These are phyloP conservation scores for Choloepus hoffmanni DNA, from an alignment of 2,113 vertebrate genomes.

Conservation along the genomic window DNA sequence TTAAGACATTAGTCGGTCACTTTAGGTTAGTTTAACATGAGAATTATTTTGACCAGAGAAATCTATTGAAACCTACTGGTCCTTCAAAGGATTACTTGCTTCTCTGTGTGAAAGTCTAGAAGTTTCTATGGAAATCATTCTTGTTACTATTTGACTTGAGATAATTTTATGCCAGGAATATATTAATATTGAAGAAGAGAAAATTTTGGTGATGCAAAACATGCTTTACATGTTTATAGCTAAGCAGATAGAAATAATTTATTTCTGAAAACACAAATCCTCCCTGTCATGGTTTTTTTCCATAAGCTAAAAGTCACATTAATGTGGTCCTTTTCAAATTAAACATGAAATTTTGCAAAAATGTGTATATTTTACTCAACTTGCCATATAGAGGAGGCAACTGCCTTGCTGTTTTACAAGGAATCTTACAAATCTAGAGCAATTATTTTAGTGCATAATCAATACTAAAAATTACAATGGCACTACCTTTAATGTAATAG, in stretches of 20 bases:
- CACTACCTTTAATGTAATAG: slow-evolving; percentile 56
- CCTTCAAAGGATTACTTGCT: background rate
- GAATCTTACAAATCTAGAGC: background rate
- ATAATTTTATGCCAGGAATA: background rate
- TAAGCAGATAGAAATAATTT: background rate
- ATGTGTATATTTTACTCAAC: background rate
- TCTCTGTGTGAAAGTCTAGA: slow-evolving; percentile 11
- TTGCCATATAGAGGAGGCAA: background rate
- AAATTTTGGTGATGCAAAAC: background rate
- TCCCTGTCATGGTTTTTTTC: background rate
- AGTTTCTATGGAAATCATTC: background rate
- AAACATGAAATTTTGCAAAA: background rate
- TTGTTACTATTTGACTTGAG: background rate
- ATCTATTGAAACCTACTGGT: background rate
- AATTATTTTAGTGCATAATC: slow-evolving; percentile 34
- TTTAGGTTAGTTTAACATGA: background rate
- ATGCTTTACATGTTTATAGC: background rate
- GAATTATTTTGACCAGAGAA: background rate
- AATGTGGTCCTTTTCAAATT: background rate
- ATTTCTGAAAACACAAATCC: background rate
- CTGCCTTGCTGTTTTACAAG: background rate
- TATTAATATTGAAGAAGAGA: background rate
- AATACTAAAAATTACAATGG: slow-evolving; percentile 48
- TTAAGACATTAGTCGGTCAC: background rate
- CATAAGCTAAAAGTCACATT: background rate